These are phyloP conservation scores for Phyllostomus discolor DNA, from an alignment of 2,113 vertebrate genomes.

Conservation along the genomic window DNA sequence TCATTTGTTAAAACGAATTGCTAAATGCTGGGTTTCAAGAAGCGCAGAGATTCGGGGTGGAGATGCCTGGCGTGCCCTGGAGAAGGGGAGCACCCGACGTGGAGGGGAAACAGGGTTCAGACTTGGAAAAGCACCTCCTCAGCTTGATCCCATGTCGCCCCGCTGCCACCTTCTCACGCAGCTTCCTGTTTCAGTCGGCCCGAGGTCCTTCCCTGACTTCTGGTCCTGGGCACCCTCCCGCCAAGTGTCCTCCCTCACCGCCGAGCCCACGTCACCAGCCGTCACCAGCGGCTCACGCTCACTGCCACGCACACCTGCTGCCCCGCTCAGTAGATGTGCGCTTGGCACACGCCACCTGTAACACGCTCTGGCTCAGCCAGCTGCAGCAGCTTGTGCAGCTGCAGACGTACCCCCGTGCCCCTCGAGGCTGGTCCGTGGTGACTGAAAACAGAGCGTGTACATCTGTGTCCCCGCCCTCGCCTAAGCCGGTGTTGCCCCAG, in stretches of 20 bases:
- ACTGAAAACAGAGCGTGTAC: neutral
- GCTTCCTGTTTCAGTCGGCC: neutral
- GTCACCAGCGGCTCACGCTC: rapidly evolving
- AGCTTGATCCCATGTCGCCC: neutral
- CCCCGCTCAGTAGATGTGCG: neutral
- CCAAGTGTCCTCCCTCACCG: neutral
- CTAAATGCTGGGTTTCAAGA: neutral
- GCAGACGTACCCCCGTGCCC: neutral
- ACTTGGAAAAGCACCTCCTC: neutral
- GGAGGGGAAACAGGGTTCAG: neutral
- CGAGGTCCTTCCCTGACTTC: neutral
- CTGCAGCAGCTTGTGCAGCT: neutral
- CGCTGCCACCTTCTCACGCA: neutral
- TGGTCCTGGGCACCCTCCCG: rapidly evolving
- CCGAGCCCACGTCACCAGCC: rapidly evolving
- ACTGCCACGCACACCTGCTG: no score
- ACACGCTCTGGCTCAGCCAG: neutral
- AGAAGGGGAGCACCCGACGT: neutral
- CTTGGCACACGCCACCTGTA: no score
- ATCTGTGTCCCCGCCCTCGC: rapidly evolving
- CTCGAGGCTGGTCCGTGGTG: neutral
- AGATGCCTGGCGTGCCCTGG: neutral
- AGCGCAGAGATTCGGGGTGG: neutral
- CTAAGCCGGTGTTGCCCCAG: neutral
- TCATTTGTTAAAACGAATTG: neutral